Base-by-base conservation (phyloP, 2,888 invertebrate species). In the Folsomia manolachei region DNA sequence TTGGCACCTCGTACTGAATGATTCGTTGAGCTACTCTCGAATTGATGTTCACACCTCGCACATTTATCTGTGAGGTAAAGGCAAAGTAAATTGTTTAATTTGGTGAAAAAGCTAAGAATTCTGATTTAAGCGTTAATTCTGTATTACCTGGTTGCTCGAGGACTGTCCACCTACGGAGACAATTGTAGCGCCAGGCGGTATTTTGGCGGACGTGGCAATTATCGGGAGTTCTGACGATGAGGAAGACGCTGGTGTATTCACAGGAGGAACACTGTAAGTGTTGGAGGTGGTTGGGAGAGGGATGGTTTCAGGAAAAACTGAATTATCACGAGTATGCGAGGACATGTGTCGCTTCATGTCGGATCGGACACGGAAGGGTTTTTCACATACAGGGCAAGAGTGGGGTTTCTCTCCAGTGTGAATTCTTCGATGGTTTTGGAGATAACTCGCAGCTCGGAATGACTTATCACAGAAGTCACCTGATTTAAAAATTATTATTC, bases 361-460 rank as follows among this genome's bases (percentile, higher is more conserved):
- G 19, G 92, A 92, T 1, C 90, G 88, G 0, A 92, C 91, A 2
- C 94, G 88, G 85, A 95, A 95, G 26, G 89, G 89, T 82, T 93
- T 94, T 0, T 89, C 90, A 83, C 94, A 94, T 0, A 90, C 86
- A 1, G 78, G 77, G 53, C 81, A 81, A 0, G 78, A 73, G 65
- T 81, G 79, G 24, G 81, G 81, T 39, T 78, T 80, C 66, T 81
- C 81, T 89, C 91, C 94, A 21, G 94, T 94, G 81, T 94, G 94
- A 71, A 93, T 92, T 76, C 92, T 86, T 81, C 93, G 88, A 83
- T 95, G 94, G 81, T 90, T 91, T 81, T 92, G 90, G 11, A 94
- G 83, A 85, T 94, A 94, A 4, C 92, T 92, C 63, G 93, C 92
- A 11, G 94, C 93, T 60, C 94, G 86, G 85, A 95, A 95, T 24